Base-by-base conservation (phyloP, 2,888 invertebrate genomes). In the Calephelis perditalis region DNA sequence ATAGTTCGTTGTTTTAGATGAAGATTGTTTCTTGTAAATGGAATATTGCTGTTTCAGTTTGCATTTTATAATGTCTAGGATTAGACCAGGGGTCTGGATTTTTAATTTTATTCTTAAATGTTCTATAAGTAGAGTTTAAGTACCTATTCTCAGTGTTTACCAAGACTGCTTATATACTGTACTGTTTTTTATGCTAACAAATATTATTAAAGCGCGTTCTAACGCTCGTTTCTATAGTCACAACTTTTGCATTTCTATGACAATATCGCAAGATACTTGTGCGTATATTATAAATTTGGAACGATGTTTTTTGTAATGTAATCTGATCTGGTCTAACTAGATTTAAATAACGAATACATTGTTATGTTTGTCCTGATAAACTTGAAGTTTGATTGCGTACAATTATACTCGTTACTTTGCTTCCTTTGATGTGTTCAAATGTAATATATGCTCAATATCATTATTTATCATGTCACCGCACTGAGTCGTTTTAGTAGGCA, bases 121-220 rank as follows among this genome's bases (percentile, higher is more conserved):
- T 81, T 77, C 72, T 76, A 68, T 86, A 85, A 84, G 75, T 89
- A 88, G 84, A 81, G 83, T 83, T 40, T 90, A 88, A 86, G 87
- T 84, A 85, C 79, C 83, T 86, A 84, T 78, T 89, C 86, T 89
- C 88, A 86, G 86, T 88, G 86, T 88, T 86, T 87, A 85, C 84
- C 82, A 90, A 90, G 89, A 90, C 89, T 90, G 90, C 88, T 89
- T 89, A 84, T 88, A 85, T 86, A 86, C 80, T 83, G 70, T 84
- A 86, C 82, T 84, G 83, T 86, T 85, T 85, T 40, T 84, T 81
- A 86, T 78, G 83, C 81, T 83, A 81, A 84, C 79, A 73, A 40
- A 54, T 54, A 56, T 56, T 75, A 75, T 75, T 71, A 72, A 72
- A 73, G 78, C 78, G 84, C 76, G 74, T 71, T 70, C 68, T 73